Percentiles rank a stretch among this genome's conserved stretches.
These are phyloP conservation scores for Lamellibrachia satsuma DNA, from an alignment of 2,888 invertebrate species.

Conservation along the genomic window DNA sequence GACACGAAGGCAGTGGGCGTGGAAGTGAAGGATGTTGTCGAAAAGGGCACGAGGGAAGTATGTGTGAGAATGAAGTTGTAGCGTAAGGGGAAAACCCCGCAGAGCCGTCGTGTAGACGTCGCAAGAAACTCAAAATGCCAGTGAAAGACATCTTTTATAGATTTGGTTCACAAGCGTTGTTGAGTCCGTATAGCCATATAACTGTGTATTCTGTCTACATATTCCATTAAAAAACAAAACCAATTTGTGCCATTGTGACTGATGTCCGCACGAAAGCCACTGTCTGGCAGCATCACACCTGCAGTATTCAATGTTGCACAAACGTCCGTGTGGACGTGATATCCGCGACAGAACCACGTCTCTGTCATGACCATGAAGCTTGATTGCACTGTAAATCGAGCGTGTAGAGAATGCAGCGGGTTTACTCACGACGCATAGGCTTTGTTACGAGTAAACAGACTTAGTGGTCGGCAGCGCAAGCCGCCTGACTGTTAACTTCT, in stretches of 20 bases:
- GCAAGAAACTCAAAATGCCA: background rate
- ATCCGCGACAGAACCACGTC: background rate
- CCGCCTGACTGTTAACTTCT: background rate
- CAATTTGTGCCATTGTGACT: slow-evolving; percentile 9
- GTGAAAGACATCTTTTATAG: background rate
- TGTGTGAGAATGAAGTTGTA: background rate
- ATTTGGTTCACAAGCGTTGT: background rate
- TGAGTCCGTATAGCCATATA: background rate
- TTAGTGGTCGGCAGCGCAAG: too few relatives aligned
- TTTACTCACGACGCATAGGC: background rate
- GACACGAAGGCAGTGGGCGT: too few relatives aligned
- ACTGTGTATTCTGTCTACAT: background rate
- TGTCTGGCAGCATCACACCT: background rate
- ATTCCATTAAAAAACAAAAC: background rate
- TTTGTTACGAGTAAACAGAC: background rate
- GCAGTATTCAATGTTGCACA: background rate
- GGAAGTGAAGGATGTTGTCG: background rate
- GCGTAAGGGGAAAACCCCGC: background rate
- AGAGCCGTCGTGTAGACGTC: background rate
- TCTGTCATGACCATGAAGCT: background rate
- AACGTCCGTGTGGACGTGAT: background rate
- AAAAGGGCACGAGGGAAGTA: background rate
- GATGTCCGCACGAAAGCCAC: background rate
- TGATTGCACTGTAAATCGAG: background rate
- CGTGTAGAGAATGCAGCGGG: background rate